Evolutionary conservation across 2,797 vertebrate genomes (phyloP).

Genomic region (Coracias cyanogaster): DNA sequence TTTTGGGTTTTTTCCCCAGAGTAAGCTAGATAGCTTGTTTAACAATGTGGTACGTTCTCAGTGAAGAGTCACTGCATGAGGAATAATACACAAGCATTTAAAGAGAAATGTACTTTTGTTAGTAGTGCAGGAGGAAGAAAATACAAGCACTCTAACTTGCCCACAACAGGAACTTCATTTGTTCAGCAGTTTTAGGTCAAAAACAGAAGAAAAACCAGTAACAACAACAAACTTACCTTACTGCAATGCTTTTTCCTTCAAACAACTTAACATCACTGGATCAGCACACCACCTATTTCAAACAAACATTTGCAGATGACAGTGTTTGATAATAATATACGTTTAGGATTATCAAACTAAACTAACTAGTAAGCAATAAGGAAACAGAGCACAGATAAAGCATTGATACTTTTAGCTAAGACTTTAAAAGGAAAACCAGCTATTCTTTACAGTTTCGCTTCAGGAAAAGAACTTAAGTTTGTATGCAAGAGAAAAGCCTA

Average conservation of each 20-base stretch:
- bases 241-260: constrained; percentile 82
- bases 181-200: neutral
- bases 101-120: neutral
- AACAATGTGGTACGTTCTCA: neutral
- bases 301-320: neutral
- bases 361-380: neutral
- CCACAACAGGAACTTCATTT: neutral
- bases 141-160: neutral
- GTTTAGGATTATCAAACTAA: neutral
- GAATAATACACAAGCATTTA: neutral
- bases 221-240: constrained; percentile 80
- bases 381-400: neutral
- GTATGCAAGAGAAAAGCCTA: neutral
- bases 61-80: neutral
- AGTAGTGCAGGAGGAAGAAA: neutral
- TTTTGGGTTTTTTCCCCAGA: neutral
- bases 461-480: neutral
- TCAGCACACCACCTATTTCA: constrained; percentile 90
- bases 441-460: neutral
- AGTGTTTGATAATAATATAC: neutral
- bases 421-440: neutral
- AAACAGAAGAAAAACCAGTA: neutral
- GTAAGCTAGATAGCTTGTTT: neutral
- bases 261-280: constrained; percentile 82
- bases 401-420: neutral